These are phyloP conservation scores for Conus canariensis DNA, from an alignment of 2,888 invertebrate species.

Conservation along the genomic window DNA sequence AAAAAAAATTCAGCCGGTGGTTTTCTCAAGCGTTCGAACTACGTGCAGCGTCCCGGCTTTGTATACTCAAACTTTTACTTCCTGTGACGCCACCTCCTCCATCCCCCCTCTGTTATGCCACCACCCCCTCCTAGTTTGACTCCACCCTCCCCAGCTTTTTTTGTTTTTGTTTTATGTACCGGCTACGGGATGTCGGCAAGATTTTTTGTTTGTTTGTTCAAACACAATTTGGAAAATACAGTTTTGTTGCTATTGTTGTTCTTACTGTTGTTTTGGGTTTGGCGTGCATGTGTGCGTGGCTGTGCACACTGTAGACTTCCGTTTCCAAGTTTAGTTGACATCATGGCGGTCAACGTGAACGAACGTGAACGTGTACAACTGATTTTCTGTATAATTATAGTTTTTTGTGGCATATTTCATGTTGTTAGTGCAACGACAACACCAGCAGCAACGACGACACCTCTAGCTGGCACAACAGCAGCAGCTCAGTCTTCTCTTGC, in stretches of 20 bases:
- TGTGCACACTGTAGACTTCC: neutral
- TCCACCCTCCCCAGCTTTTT: no score
- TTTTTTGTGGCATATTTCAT: neutral
- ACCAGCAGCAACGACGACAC: conserved; percentile 14
- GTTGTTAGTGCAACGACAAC: conserved; percentile 1
- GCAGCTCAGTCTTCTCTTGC: neutral
- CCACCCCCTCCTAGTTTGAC: no score
- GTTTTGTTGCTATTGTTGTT: no score
- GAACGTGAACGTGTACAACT: conserved; percentile 43
- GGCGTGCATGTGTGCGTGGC: no score
- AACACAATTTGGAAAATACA: no score
- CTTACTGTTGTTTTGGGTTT: no score
- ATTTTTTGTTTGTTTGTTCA: no score
- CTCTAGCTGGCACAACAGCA: conserved; percentile 25
- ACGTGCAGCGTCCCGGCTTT: neutral
- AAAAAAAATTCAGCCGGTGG: neutral
- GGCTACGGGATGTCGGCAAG: no score
- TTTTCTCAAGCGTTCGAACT: neutral
- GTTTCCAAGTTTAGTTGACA: conserved; percentile 42
- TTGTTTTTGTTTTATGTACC: no score
- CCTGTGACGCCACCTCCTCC: no score
- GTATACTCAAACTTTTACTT: no score
- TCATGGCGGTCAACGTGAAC: conserved; percentile 51
- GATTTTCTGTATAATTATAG: neutral
- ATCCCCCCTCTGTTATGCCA: no score